Conservation (phyloP, 2,888 invertebrate species). For the Polyommatus icarus region DNA sequence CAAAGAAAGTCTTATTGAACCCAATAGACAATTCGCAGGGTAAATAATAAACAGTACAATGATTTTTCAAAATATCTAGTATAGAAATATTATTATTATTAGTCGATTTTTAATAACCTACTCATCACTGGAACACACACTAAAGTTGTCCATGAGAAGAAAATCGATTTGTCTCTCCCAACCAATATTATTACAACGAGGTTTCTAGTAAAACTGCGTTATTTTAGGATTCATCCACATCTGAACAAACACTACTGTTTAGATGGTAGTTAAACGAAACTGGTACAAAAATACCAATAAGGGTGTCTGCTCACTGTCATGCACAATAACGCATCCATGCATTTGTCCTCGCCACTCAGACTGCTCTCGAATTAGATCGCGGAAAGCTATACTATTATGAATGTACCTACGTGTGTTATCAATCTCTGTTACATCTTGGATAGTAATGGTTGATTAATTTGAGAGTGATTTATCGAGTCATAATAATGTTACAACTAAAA, state of each 20-base stretch:
- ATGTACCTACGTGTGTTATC: slow-evolving; percentile 10
- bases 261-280: slow-evolving; percentile 47
- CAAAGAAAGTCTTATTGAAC: too few species aligned
- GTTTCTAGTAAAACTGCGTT: slow-evolving; percentile 34
- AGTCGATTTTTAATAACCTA: neutral
- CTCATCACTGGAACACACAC: neutral
- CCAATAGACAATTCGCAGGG: too few species aligned
- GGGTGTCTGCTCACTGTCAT: slow-evolving; percentile 63
- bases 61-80: too few species aligned
- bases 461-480: neutral
- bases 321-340: slow-evolving; percentile 73
- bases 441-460: neutral
- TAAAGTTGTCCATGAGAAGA: neutral
- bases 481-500: neutral
- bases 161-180: slow-evolving; percentile 16
- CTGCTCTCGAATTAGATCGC: slow-evolving; percentile 64
- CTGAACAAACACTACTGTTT: slow-evolving; percentile 70
- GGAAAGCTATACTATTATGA: slow-evolving; percentile 27
- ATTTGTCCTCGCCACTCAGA: slow-evolving; percentile 68
- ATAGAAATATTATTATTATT: too few species aligned
- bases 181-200: slow-evolving; percentile 11
- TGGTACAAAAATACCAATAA: slow-evolving; percentile 67
- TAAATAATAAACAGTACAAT: too few species aligned
- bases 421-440: slow-evolving; percentile 3
- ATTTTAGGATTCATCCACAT: slow-evolving; percentile 56